phyloP scores from a whole-genome alignment of 1,140 invertebrate species.

The Formica selysi region DNA sequence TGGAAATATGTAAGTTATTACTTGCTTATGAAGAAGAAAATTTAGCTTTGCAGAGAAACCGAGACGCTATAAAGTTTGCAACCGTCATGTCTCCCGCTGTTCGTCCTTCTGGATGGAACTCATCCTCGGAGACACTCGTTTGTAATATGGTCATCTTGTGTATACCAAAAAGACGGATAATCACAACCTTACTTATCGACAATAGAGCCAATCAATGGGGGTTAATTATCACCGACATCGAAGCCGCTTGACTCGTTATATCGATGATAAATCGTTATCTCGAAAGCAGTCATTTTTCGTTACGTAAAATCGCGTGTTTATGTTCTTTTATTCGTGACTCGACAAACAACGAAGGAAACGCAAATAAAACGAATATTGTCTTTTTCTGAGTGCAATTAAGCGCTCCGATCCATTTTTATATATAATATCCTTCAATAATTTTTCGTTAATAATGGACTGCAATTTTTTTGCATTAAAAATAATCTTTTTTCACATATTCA shows the following conservation, averaged over 20 bases:
- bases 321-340: not conserved
- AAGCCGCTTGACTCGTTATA: slow-evolving; percentile 56
- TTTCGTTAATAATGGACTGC: not conserved
- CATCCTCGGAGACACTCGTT: slow-evolving; percentile 11
- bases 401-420: too few relatives aligned
- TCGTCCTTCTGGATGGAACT: slow-evolving; percentile 33
- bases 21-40: slow-evolving; percentile 7
- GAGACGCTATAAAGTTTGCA: slow-evolving; percentile 21
- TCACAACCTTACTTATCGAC: slow-evolving; percentile 63
- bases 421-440: not conserved
- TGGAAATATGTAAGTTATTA: slow-evolving; percentile 3
- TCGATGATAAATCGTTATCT: slow-evolving; percentile 65
- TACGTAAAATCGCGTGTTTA: slow-evolving; percentile 1
- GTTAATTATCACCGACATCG: slow-evolving; percentile 67
- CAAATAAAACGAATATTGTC: not conserved
- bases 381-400: not conserved
- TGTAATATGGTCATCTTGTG: slow-evolving; percentile 9
- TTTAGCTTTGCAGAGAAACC: not conserved
- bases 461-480: not conserved
- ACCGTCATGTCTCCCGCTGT: slow-evolving; percentile 10
- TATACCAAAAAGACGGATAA: slow-evolving; percentile 26
- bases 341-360: not conserved
- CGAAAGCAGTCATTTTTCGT: slow-evolving; percentile 31
- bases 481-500: not conserved
- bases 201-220: slow-evolving; percentile 70